A percentile compares a stretch with the other conserved stretches of the same genome.
These are phyloP conservation scores for Mantis religiosa DNA, from an alignment of 2,888 invertebrate species.

Conservation along the genomic window DNA sequence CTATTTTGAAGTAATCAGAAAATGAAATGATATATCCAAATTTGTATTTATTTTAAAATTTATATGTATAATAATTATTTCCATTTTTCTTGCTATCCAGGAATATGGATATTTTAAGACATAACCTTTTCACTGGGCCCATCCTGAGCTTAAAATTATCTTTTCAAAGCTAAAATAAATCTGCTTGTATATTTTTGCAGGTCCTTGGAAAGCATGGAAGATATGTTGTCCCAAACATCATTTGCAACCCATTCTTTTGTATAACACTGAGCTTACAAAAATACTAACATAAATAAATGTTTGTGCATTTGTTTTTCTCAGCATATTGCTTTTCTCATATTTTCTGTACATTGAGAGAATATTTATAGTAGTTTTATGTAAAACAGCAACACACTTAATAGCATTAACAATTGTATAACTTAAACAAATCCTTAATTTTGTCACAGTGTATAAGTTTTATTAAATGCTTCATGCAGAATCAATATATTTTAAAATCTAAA, in stretches of 20 bases:
- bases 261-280: neutral
- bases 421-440: neutral
- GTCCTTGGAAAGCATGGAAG: neutral
- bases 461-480: neutral
- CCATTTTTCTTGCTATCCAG: no score
- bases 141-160: neutral
- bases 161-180: neutral
- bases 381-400: neutral
- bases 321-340: neutral
- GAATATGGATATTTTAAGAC: no score
- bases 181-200: constrained; percentile 18
- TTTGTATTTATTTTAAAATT: no score
- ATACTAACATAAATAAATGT: neutral
- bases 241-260: neutral
- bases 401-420: neutral
- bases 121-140: no score
- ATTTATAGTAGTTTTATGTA: neutral
- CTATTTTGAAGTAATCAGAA: no score
- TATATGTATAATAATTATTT: no score
- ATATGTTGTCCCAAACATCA: neutral
- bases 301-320: neutral
- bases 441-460: neutral
- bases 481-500: neutral
- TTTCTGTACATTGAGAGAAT: neutral
- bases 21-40: no score